Evolutionary conservation across 2,113 vertebrate genomes (phyloP), one percentile per base, ranked within the genome.

Genomic region (Psilopsiagon aymara): DNA sequence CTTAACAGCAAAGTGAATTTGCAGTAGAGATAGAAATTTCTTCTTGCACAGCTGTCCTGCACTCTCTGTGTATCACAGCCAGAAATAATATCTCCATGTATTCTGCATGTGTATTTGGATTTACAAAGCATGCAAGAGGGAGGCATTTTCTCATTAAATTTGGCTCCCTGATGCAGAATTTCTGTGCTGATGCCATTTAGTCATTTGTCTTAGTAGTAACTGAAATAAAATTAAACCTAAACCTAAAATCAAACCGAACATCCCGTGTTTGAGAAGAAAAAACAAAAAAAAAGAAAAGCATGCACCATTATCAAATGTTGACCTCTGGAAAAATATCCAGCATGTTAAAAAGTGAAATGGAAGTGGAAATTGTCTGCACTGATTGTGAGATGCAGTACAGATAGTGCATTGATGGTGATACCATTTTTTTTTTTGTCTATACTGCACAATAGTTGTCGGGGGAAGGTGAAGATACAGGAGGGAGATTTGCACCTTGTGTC

Each of bases 401-500:
- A 21, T 47, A n/a, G 29, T 41, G 25, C 6, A 13, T 43, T 27
- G 27, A 66, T 66, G 31, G 11, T 15, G 17, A 73, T 29, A n/a
- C 6, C 5, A 10, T 27, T 84, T 91, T 62, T 37, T 62, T n/a
- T 37, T 62, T 73, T n/a, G 9, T 64, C 27, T 73, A 25, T 41
- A 13, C 19, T 41, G 18, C 17, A 17, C 20, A 60, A 8, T 4
- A 60, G 31, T 25, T 88, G 31, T n/a, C 49, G 5, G 10, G 10
- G 19, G 16, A 66, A 59, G 3, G 11, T 31, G 59, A 47, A 89
- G 28, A 78, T 14, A 37, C 18, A 68, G 39, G n/a, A 64, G 60
- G 51, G 23, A 74, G 19, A 35, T 64, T 64, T 60, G 4, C 7
- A 68, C 12, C 14, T 44, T 0, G 0, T 24, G 9, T 29, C 21